Conservation (phyloP, 2,113 vertebrate species). For the Sapayoa aenigma region DNA sequence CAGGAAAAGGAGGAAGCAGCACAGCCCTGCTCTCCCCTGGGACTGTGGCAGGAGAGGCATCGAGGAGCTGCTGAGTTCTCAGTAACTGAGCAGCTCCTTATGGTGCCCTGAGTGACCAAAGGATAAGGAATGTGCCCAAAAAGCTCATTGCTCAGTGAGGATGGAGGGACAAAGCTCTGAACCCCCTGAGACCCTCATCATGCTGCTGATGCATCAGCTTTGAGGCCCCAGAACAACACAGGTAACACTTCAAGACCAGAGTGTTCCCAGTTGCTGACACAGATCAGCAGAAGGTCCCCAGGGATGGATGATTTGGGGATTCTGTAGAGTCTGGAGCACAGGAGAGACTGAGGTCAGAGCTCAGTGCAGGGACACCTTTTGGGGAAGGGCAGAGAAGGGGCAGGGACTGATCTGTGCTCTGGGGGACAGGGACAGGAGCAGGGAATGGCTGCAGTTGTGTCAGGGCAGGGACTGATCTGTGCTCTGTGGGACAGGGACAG, state of each 20-base stretch:
- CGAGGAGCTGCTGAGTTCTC: neutral
- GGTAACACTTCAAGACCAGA: no score
- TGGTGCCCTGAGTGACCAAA: neutral
- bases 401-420: no score
- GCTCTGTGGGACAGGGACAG: no score
- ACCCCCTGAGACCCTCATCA: neutral
- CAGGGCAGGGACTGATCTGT: no score
- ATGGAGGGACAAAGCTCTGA: neutral
- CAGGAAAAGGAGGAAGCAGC: neutral
- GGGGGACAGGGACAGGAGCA: no score
- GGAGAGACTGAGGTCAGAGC: no score
- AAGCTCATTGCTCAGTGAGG: neutral
- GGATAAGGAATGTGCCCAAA: neutral
- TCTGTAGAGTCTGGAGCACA: no score
- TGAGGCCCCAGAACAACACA: neutral
- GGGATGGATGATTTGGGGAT: fast-evolving
- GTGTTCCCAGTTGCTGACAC: fast-evolving
- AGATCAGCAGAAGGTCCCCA: no score
- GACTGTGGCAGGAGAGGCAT: neutral
- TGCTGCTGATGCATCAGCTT: fast-evolving
- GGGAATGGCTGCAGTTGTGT: no score
- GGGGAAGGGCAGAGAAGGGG: no score
- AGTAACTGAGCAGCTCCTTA: fast-evolving
- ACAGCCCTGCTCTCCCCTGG: neutral
- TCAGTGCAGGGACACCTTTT: no score